phyloP scores from a whole-genome alignment of 2,888 invertebrate genomes.

The Synergus japonicus region DNA sequence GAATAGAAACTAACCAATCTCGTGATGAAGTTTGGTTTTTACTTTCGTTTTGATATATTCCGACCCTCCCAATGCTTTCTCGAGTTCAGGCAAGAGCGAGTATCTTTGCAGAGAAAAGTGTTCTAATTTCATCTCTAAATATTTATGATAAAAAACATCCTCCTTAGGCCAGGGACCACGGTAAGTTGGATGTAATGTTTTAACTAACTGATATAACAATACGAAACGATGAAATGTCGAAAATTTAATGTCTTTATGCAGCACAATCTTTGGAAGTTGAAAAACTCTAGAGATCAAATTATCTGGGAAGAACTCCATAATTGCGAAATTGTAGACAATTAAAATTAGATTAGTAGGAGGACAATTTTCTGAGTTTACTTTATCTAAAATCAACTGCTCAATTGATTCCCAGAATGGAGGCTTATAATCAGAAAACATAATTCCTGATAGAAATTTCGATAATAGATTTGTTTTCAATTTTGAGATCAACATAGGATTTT shows the following conservation, averaged over 20 bases:
- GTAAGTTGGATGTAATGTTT: conserved; percentile 77
- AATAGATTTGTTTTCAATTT: neutral
- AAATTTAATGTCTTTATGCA: neutral
- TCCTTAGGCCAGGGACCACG: conserved; percentile 77
- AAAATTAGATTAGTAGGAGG: conserved; percentile 76
- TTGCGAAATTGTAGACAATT: conserved; percentile 80
- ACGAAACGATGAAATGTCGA: conserved; percentile 66
- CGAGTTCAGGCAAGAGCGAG: conserved; percentile 68
- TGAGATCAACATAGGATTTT: conserved; percentile 67
- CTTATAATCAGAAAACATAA: conserved; percentile 78
- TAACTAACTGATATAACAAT: conserved; percentile 80
- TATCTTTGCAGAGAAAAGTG: neutral
- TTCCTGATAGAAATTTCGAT: neutral
- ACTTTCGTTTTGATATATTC: conserved; percentile 80
- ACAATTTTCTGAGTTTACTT: conserved; percentile 60
- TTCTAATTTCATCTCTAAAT: neutral
- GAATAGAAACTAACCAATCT: neutral
- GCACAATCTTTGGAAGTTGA: neutral
- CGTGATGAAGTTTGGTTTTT: conserved; percentile 74
- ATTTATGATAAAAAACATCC: conserved; percentile 69
- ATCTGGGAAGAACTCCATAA: conserved; percentile 79
- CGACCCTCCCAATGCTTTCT: conserved; percentile 80
- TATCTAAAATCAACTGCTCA: conserved; percentile 75
- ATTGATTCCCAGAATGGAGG: conserved; percentile 81
- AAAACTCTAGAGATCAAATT: neutral